Conservation (phyloP, 2,888 invertebrate genomes). For the Sylvicola fuscatus region DNA sequence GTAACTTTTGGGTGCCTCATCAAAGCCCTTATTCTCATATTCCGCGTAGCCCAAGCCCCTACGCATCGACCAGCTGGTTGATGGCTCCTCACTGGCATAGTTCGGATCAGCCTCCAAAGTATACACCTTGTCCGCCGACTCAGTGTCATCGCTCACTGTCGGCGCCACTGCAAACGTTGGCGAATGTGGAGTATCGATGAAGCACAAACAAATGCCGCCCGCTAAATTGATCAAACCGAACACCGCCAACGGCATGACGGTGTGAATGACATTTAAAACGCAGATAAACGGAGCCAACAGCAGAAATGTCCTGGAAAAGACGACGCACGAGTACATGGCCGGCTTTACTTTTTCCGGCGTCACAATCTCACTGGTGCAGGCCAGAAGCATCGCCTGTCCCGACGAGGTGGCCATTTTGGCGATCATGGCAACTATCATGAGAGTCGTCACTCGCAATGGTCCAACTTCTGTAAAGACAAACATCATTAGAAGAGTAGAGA, state of each 20-base stretch:
- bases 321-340: conserved; percentile 22
- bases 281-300: conserved; percentile 23
- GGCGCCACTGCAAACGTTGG: too few species aligned
- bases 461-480: too few species aligned
- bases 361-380: conserved; percentile 23
- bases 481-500: too few species aligned
- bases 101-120: too few species aligned
- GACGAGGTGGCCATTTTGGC: conserved; percentile 24
- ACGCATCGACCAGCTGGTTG: too few species aligned
- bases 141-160: too few species aligned
- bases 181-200: conserved; percentile 14
- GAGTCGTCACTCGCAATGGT: conserved; percentile 9
- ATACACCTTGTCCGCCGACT: too few species aligned
- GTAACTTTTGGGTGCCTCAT: too few species aligned
- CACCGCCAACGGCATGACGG: conserved; percentile 19
- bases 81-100: too few species aligned
- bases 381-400: conserved; percentile 23
- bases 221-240: conserved; percentile 18
- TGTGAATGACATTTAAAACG: conserved; percentile 18
- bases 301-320: conserved; percentile 22
- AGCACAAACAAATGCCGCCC: conserved; percentile 19
- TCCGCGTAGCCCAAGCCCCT: too few species aligned
- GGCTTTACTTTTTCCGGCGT: conserved; percentile 19
- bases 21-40: too few species aligned
- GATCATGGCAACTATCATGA: conserved; percentile 24